Evolutionary conservation across 2,113 vertebrate genomes (phyloP), one percentile per base, ranked within the genome.

Genomic region (Sakesphorus luctuosus): DNA sequence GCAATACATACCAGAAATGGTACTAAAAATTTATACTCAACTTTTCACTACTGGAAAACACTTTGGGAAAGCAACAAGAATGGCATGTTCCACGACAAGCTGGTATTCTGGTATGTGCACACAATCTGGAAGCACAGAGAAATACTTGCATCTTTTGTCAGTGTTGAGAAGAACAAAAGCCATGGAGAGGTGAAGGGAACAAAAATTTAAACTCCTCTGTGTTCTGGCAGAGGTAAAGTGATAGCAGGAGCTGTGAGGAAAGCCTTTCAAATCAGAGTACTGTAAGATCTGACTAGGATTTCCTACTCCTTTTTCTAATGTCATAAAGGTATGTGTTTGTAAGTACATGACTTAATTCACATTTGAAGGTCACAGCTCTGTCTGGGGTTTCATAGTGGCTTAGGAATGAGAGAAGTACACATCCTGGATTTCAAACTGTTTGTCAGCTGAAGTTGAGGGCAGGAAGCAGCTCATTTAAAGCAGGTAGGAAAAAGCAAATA

Each of bases 391-490:
- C 91, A 62, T 13, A 74, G 24, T 49, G 43, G 44, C 65, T 90
- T 55, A 67, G 79, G 88, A 90, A 74, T 58, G 59, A 88, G 79
- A 85, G n/a, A 63, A 93, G 50, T 40, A 83, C 83, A 85, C 55
- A 72, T 63, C 71, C 79, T 67, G 52, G 63, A 94, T 80, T 91
- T 90, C 68, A 86, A 61, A 56, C 8, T 4, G 31, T 61, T 87
- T 84, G 40, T 24, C 55, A 91, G 75, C 63, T 83, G 35, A 91
- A 88, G 71, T 0, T 62, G 43, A 93, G 35, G 36, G 78, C 69
- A 83, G 63, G 63, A 94, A 90, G 78, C 29, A 76, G 35, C 29
- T 93, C 71, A 80, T 86, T 93, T 76, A 56, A 81, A 90, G 78
- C 1, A 92, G 56, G 69, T 52, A 68, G 11, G 18, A 81, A 86